Percentiles rank a stretch among this genome's conserved stretches.
Conservation (phyloP, 2,888 invertebrate species). For the Caenorhabditis afra region DNA sequence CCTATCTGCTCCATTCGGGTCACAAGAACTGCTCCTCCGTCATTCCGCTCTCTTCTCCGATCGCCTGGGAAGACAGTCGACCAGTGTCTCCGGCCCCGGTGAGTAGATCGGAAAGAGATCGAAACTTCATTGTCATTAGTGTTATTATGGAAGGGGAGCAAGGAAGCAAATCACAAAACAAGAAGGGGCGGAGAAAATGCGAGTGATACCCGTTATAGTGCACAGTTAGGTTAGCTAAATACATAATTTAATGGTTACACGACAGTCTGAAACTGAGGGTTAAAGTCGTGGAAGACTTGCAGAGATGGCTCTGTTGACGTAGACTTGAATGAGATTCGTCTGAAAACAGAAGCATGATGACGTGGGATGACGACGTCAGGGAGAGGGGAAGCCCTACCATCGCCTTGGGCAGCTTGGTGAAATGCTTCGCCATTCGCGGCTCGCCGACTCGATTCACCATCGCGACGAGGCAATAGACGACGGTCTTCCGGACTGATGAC, state of each 20-base stretch:
- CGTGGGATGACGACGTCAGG: slow-evolving; percentile 22
- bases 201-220: slow-evolving; percentile 17
- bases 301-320: slow-evolving; percentile 55
- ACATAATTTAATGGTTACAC: not conserved
- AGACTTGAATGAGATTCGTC: slow-evolving; percentile 58
- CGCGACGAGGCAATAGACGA: slow-evolving; percentile 52
- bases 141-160: slow-evolving; percentile 2
- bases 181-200: slow-evolving; percentile 21
- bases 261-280: not conserved
- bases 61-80: slow-evolving; percentile 44
- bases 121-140: not conserved
- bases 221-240: not conserved
- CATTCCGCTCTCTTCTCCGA: slow-evolving; percentile 26
- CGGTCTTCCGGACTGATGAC: slow-evolving; percentile 54
- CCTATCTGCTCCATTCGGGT: slow-evolving; percentile 45
- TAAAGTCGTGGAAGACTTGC: slow-evolving; percentile 44
- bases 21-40: slow-evolving; percentile 30
- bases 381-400: slow-evolving; percentile 49
- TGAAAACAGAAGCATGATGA: slow-evolving; percentile 15
- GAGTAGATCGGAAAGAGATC: slow-evolving; percentile 8
- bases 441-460: slow-evolving; percentile 55
- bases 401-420: slow-evolving; percentile 54
- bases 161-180: slow-evolving; percentile 14
- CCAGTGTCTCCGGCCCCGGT: slow-evolving; percentile 55
- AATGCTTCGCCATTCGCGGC: slow-evolving; percentile 42